Evolutionary conservation across 2,888 invertebrate species (phyloP).

Genomic region (Trisateles emortualis): DNA sequence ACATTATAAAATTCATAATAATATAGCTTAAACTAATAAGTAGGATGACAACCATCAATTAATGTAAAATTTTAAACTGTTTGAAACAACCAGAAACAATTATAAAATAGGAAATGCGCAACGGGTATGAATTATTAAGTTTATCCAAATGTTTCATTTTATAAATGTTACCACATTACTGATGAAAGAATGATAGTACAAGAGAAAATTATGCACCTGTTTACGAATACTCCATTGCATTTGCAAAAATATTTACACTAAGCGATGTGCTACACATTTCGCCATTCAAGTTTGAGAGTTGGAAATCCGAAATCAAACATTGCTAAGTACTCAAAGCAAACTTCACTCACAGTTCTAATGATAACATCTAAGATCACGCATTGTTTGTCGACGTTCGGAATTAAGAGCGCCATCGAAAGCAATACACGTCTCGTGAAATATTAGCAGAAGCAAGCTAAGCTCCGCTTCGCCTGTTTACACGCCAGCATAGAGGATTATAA

Average conservation of each 20-base stretch:
- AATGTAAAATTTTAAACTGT: neutral
- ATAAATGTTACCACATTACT: constrained; percentile 6
- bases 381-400: constrained; percentile 62
- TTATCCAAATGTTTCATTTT: constrained; percentile 14
- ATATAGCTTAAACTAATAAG: neutral
- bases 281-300: constrained; percentile 18
- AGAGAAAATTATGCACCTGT: constrained; percentile 30
- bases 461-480: constrained; percentile 41
- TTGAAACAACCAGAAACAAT: constrained; percentile 7
- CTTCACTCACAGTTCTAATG: constrained; percentile 19
- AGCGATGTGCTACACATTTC: constrained; percentile 20
- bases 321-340: constrained; percentile 17
- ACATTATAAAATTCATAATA: neutral
- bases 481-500: constrained; percentile 46
- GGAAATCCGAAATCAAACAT: constrained; percentile 37
- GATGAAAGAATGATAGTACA: constrained; percentile 19
- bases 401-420: constrained; percentile 51
- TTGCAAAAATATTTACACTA: constrained; percentile 37
- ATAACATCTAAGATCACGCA: constrained; percentile 61
- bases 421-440: constrained; percentile 53
- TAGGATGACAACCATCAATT: neutral
- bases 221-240: constrained; percentile 10
- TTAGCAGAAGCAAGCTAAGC: constrained; percentile 40
- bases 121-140: neutral
- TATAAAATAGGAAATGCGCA: constrained; percentile 1